These are phyloP conservation scores for Kuschelorhynchus macadamiae DNA, from an alignment of 2,888 invertebrate species.

Conservation along the genomic window DNA sequence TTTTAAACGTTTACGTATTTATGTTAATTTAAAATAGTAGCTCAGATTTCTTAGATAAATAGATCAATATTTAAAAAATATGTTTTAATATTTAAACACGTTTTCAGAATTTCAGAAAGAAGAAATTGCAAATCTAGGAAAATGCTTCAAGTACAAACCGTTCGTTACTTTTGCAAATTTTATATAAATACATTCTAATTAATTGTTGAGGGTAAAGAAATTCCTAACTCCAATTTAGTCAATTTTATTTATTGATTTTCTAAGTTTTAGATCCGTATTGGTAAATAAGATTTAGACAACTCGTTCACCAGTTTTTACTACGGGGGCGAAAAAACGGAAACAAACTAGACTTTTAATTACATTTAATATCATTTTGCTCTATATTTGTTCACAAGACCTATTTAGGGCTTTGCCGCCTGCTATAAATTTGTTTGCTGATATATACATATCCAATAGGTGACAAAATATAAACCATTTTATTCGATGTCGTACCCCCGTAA, in stretches of 20 bases:
- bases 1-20: too few species aligned
- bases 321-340: slow-evolving; percentile 7
- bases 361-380: too few species aligned
- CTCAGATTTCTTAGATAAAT: too few species aligned
- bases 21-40: too few species aligned
- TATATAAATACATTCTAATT: slow-evolving; percentile 70
- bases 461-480: too few species aligned
- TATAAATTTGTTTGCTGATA: neutral
- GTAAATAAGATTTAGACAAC: slow-evolving; percentile 36
- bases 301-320: slow-evolving; percentile 5
- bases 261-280: slow-evolving; percentile 36
- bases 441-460: too few species aligned
- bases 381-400: too few species aligned
- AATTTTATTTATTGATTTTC: slow-evolving; percentile 40
- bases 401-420: too few species aligned
- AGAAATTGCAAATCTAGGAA: slow-evolving; percentile 66
- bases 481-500: neutral
- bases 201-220: slow-evolving; percentile 66
- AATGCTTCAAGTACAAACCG: slow-evolving; percentile 81
- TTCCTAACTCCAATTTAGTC: slow-evolving; percentile 51
- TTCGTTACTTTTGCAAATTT: slow-evolving; percentile 83
- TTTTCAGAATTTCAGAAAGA: slow-evolving; percentile 13
- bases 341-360: too few species aligned
- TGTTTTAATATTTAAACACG: slow-evolving; percentile 4
- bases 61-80: too few species aligned